These are phyloP conservation scores for Zygothrica quintamaculata DNA, from an alignment of 2,888 invertebrate genomes.

Conservation along the genomic window DNA sequence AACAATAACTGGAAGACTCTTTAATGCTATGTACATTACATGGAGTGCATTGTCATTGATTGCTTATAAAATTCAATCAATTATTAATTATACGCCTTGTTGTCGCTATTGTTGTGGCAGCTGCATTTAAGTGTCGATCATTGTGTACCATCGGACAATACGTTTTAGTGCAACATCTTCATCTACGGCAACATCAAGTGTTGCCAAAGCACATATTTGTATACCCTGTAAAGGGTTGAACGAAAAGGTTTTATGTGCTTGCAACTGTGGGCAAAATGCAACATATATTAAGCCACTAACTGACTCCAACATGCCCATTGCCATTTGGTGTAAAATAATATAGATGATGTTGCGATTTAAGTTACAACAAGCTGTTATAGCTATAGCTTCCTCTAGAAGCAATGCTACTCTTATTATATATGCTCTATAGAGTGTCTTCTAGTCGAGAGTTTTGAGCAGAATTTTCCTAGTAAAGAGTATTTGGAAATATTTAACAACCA, in stretches of 20 bases:
- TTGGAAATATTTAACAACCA: slow-evolving; percentile 80
- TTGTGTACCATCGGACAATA: slow-evolving; percentile 35
- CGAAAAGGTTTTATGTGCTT: too few relatives aligned
- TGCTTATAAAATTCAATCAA: slow-evolving; percentile 70
- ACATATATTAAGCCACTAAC: neutral
- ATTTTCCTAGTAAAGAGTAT: slow-evolving; percentile 36
- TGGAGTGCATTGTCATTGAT: slow-evolving; percentile 51
- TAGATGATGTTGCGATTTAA: too few relatives aligned
- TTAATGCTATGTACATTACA: slow-evolving; percentile 1
- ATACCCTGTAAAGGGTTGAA: neutral
- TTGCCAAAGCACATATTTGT: slow-evolving; percentile 31
- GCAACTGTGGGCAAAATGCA: too few relatives aligned
- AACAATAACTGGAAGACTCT: too few relatives aligned
- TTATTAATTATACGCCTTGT: slow-evolving; percentile 79
- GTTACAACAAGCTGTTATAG: too few relatives aligned
- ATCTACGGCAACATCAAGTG: slow-evolving; percentile 26
- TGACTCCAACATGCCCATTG: too few relatives aligned
- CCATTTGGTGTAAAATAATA: too few relatives aligned
- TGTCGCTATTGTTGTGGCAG: slow-evolving; percentile 55
- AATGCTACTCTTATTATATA: too few relatives aligned
- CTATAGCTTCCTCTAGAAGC: too few relatives aligned
- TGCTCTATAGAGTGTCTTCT: slow-evolving; percentile 11
- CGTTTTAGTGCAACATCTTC: slow-evolving; percentile 68
- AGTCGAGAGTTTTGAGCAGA: too few relatives aligned
- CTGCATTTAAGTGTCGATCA: slow-evolving; percentile 60